Evolutionary conservation across 1,140 invertebrate species (phyloP).

Genomic region (Ridgeia piscesae): DNA sequence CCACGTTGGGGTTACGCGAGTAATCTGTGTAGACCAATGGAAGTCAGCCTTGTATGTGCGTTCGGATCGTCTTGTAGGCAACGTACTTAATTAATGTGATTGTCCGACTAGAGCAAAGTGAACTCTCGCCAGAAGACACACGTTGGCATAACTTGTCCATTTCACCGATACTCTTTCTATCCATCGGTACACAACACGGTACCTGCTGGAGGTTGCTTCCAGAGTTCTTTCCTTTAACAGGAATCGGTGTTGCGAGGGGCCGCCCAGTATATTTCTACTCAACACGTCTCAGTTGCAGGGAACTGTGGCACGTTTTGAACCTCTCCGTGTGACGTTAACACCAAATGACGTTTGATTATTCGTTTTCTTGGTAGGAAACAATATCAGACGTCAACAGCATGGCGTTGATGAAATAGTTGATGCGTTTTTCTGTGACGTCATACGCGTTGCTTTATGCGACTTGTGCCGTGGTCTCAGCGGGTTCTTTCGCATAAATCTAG

Average conservation of each 20-base stretch:
- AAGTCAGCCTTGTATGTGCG: not conserved
- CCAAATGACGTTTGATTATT: not conserved
- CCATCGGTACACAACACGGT: no score
- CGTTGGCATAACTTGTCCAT: no score
- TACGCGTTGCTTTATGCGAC: not conserved
- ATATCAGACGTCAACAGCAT: not conserved
- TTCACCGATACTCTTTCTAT: no score
- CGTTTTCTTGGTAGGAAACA: not conserved
- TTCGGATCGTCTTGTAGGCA: not conserved
- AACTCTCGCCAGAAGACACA: no score
- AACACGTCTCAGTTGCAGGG: not conserved
- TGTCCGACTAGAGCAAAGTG: not conserved
- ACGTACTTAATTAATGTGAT: not conserved
- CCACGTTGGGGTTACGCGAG: no score
- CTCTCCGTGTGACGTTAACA: not conserved
- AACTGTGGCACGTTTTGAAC: not conserved
- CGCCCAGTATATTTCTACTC: not conserved
- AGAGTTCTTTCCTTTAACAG: no score
- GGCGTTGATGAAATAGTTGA: not conserved
- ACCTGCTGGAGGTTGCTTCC: no score
- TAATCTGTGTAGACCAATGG: no score
- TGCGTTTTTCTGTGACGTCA: not conserved
- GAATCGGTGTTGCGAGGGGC: no score
- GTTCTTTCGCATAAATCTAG: no score
- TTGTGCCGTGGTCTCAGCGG: not conserved